Conservation (phyloP, 2,888 invertebrate species). For the Hylaea fasciaria region DNA sequence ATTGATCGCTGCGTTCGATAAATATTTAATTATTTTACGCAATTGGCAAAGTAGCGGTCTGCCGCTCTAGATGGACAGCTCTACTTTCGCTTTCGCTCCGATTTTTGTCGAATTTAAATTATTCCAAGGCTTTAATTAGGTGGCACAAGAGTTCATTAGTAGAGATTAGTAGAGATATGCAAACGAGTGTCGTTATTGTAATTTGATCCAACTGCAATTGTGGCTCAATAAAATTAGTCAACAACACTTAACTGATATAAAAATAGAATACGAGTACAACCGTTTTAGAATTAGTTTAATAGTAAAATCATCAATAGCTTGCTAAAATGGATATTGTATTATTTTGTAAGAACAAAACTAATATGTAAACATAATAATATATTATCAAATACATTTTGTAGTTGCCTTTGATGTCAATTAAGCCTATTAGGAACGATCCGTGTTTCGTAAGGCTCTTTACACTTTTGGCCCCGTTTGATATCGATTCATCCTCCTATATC, state of each 20-base stretch:
- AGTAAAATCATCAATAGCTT: no score
- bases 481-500: no score
- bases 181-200: conserved; percentile 22
- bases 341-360: neutral
- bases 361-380: no score
- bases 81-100: conserved; percentile 36
- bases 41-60: conserved; percentile 32
- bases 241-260: neutral
- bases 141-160: conserved; percentile 32
- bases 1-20: conserved; percentile 50
- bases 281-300: no score
- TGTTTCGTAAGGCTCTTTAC: no score
- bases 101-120: conserved; percentile 27
- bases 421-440: no score
- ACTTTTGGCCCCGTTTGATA: no score
- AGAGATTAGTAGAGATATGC: conserved; percentile 26
- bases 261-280: neutral
- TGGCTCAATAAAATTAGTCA: conserved; percentile 10
- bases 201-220: conserved; percentile 5
- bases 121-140: conserved; percentile 35
- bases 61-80: conserved; percentile 34
- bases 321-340: neutral
- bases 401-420: no score
- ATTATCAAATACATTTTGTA: neutral
- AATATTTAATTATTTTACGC: conserved; percentile 54